Conservation (phyloP, 2,113 vertebrate genomes). For the Pelusios castaneus region DNA sequence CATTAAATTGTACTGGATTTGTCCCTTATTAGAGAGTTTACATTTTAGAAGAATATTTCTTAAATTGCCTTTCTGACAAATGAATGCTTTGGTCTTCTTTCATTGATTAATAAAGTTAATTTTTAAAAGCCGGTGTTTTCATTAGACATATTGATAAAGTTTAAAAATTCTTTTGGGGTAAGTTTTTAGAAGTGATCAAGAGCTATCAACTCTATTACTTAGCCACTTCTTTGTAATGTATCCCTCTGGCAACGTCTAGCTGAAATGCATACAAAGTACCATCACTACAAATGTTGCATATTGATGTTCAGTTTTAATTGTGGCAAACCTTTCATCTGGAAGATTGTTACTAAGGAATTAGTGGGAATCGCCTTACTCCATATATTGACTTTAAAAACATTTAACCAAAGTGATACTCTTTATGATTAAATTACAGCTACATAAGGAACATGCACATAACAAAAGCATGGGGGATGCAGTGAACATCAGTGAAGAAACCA, state of each 20-base stretch:
- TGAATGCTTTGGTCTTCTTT: background rate
- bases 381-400: background rate
- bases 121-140: background rate
- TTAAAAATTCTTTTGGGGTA: background rate
- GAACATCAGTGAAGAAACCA: background rate
- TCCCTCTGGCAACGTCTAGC: background rate
- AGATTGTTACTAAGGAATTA: background rate
- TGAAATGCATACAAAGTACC: constrained; percentile 38
- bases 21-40: background rate
- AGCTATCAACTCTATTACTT: background rate
- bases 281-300: background rate
- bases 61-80: background rate
- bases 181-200: constrained; percentile 4
- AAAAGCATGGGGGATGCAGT: background rate
- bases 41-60: background rate
- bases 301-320: constrained; percentile 22
- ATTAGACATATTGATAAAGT: background rate
- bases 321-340: background rate
- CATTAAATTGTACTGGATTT: background rate
- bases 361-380: accelerated
- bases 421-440: background rate
- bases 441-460: background rate
- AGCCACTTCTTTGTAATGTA: background rate
- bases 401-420: constrained; percentile 5
- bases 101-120: background rate